These are phyloP conservation scores for Herpetotheres cachinnans DNA, from an alignment of 2,113 vertebrate genomes.

Conservation along the genomic window DNA sequence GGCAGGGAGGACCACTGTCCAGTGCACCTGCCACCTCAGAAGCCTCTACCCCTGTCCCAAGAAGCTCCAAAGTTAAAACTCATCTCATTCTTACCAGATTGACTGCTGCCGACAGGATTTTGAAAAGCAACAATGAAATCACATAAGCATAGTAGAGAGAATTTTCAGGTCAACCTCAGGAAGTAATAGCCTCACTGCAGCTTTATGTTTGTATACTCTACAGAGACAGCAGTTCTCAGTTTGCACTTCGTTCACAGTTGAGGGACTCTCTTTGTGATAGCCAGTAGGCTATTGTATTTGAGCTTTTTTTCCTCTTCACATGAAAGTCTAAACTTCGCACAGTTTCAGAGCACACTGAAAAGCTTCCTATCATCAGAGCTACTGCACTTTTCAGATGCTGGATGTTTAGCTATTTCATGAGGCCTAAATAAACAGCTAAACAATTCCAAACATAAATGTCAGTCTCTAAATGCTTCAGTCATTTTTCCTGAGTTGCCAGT, in stretches of 20 bases:
- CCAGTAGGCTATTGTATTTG: accelerated
- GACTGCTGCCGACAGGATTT: neutral
- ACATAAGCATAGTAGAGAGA: neutral
- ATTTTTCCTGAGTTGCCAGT: neutral
- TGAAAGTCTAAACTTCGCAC: neutral
- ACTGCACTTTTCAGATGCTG: neutral
- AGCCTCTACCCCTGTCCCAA: neutral
- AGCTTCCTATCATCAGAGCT: neutral
- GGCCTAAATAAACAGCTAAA: neutral
- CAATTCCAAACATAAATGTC: neutral
- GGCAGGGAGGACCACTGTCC: neutral
- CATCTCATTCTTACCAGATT: neutral
- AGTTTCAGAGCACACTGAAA: neutral
- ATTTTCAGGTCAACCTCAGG: neutral
- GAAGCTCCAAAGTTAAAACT: neutral
- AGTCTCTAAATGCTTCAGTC: neutral
- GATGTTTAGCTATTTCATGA: neutral
- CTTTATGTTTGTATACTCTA: neutral
- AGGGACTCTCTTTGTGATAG: neutral
- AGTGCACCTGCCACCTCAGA: neutral
- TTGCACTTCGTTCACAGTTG: neutral
- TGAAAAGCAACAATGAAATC: neutral
- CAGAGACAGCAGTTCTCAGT: neutral
- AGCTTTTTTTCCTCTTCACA: neutral
- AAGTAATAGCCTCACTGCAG: neutral